A percentile compares a stretch with the other conserved stretches of the same genome.
Evolutionary conservation across 1,140 invertebrate genomes (phyloP).

Genomic region (Archivesica marissinica): DNA sequence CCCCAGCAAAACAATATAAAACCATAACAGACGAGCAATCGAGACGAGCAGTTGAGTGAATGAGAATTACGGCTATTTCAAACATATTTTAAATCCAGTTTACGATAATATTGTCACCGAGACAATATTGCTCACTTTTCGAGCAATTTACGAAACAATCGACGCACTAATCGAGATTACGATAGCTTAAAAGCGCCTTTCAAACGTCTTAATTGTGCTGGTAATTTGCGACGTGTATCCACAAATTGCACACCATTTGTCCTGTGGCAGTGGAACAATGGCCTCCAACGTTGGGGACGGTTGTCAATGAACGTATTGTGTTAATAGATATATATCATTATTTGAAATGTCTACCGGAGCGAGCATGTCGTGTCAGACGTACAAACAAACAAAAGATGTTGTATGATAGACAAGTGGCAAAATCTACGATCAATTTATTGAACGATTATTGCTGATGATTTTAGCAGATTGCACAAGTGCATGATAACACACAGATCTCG

Average conservation of each 20-base stretch:
- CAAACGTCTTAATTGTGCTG: not conserved
- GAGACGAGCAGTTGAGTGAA: too few species aligned
- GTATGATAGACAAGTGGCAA: constrained; percentile 15
- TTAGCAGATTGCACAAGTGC: not conserved
- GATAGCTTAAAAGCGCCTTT: not conserved
- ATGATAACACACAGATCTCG: too few species aligned
- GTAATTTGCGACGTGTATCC: not conserved
- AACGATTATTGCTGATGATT: not conserved
- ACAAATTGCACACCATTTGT: not conserved
- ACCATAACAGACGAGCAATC: too few species aligned
- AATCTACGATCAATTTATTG: not conserved
- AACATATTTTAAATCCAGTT: not conserved
- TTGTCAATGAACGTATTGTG: constrained; percentile 6
- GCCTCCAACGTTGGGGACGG: not conserved
- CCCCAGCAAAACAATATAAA: too few species aligned
- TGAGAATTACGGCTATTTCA: too few species aligned
- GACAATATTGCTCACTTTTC: not conserved
- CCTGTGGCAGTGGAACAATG: not conserved
- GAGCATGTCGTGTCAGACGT: not conserved
- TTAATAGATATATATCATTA: constrained; percentile 14
- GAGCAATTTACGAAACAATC: constrained; percentile 5
- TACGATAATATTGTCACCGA: not conserved
- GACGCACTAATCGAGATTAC: constrained; percentile 2
- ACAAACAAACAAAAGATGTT: constrained; percentile 7
- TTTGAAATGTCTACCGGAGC: not conserved